phyloP scores from a whole-genome alignment of 2,113 vertebrate genomes.

The Hippocampus barbouri region DNA sequence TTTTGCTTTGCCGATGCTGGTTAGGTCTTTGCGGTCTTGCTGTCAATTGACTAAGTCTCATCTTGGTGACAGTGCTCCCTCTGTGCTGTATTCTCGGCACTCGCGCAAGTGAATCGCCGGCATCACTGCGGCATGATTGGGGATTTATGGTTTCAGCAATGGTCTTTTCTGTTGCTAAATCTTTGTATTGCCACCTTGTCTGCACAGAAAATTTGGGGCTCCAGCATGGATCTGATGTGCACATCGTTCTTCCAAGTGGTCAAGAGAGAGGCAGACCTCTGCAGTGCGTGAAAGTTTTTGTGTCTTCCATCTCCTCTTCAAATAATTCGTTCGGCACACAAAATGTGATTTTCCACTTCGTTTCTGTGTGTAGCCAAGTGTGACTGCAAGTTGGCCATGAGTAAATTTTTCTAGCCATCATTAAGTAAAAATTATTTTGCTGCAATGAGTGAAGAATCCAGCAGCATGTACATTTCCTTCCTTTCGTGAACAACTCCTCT shows the following conservation, averaged over 20 bases:
- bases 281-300: not conserved
- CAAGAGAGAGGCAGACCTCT: not conserved
- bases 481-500: conserved; percentile 1
- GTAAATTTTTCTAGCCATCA: not conserved
- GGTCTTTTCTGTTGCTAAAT: not conserved
- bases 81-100: not conserved
- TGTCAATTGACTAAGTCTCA: not conserved
- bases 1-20: not conserved
- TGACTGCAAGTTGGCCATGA: not conserved
- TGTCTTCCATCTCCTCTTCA: conserved; percentile 18
- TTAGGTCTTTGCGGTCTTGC: not conserved
- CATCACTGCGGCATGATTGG: not conserved
- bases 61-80: not conserved
- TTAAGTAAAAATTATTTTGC: not conserved
- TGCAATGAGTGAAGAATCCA: not conserved
- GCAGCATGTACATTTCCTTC: not conserved
- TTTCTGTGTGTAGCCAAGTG: not conserved
- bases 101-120: not conserved
- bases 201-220: conserved; percentile 5
- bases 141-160: not conserved
- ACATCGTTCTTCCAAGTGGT: not conserved
- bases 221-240: not conserved
- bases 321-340: not conserved
- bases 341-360: conserved; percentile 2
- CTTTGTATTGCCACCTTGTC: too few relatives aligned